These are phyloP conservation scores for Drosophila grimshawi DNA, from an alignment of 1,140 invertebrate genomes.

Conservation along the genomic window DNA sequence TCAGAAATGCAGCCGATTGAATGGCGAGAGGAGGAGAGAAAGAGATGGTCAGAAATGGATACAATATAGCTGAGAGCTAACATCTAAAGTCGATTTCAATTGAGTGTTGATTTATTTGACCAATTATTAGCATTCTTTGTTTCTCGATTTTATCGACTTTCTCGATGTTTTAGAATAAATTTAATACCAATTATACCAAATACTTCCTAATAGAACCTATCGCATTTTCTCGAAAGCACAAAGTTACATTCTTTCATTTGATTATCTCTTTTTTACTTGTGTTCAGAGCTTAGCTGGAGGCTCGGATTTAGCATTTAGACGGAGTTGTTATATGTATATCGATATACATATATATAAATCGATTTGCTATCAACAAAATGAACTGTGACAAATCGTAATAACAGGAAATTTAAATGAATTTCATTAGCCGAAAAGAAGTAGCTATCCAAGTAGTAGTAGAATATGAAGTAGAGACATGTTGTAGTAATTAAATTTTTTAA, in stretches of 20 bases:
- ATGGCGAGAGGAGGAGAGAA: too few relatives aligned
- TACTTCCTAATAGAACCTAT: too few relatives aligned
- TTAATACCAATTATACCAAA: not conserved
- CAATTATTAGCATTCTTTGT: too few relatives aligned
- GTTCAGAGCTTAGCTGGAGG: slow-evolving; percentile 19
- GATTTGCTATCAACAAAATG: slow-evolving; percentile 18
- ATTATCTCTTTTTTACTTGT: slow-evolving; percentile 29
- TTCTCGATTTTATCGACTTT: too few relatives aligned
- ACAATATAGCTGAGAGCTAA: not conserved
- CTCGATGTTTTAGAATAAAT: too few relatives aligned
- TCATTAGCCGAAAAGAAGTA: slow-evolving; percentile 32
- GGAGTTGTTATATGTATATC: not conserved
- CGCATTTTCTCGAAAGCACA: not conserved
- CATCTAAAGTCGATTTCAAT: not conserved
- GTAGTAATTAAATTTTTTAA: slow-evolving; percentile 13
- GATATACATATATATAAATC: too few relatives aligned
- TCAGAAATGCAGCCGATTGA: not conserved
- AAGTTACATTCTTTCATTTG: slow-evolving; percentile 16
- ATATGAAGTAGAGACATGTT: not conserved
- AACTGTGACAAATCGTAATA: slow-evolving; percentile 33
- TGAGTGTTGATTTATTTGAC: not conserved
- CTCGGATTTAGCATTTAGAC: slow-evolving; percentile 4
- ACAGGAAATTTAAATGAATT: slow-evolving; percentile 45
- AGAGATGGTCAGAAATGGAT: not conserved
- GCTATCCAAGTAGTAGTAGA: not conserved